Evolutionary conservation across 2,888 invertebrate genomes (phyloP).

Genomic region (Orthosia gracilis): DNA sequence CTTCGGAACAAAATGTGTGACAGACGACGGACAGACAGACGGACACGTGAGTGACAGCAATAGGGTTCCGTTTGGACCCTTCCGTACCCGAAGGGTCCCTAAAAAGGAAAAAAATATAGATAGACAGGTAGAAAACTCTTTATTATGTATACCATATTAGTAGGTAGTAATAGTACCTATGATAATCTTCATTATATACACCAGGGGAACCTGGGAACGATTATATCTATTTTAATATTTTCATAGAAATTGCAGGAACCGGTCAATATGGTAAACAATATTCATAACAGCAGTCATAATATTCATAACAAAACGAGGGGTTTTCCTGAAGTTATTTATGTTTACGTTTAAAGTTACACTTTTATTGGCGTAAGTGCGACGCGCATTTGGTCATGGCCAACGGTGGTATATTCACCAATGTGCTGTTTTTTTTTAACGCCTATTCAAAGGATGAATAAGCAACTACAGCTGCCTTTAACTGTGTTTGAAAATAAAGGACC

Average conservation of each 20-base stretch:
- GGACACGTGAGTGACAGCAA: too few relatives aligned
- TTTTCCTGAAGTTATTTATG: too few relatives aligned
- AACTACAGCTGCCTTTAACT: neutral
- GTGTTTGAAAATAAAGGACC: conserved; percentile 40
- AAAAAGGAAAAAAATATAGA: neutral
- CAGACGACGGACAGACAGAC: too few relatives aligned
- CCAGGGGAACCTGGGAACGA: neutral
- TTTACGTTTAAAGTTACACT: too few relatives aligned
- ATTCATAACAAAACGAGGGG: too few relatives aligned
- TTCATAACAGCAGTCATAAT: too few relatives aligned
- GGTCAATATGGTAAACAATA: too few relatives aligned
- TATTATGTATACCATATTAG: neutral
- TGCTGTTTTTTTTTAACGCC: neutral
- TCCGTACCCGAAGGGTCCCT: too few relatives aligned
- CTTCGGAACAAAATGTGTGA: too few relatives aligned
- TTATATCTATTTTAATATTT: neutral
- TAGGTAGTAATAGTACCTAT: neutral
- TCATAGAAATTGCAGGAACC: neutral
- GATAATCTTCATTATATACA: neutral
- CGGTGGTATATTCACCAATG: neutral
- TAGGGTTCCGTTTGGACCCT: too few relatives aligned
- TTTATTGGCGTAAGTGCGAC: neutral
- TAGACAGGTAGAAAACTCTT: neutral
- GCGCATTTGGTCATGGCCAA: neutral
- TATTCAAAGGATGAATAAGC: neutral